These are phyloP conservation scores for Diabrotica balteata DNA, from an alignment of 2,888 invertebrate genomes.

Conservation along the genomic window DNA sequence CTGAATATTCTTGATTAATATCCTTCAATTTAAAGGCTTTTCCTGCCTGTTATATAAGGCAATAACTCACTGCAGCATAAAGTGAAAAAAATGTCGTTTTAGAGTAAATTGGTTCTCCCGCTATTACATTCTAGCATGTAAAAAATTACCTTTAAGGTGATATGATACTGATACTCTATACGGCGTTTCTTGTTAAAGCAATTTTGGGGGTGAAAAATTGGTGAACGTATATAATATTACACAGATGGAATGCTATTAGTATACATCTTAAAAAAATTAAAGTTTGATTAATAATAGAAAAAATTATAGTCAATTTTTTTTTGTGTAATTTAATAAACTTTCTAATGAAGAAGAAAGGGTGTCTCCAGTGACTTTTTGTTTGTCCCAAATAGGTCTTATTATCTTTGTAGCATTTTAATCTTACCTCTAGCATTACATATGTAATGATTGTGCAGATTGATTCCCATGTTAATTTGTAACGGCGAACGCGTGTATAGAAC, in stretches of 20 bases:
- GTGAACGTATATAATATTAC: background rate
- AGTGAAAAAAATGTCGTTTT: slow-evolving; percentile 12
- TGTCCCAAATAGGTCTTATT: too few species aligned
- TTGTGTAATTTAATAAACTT: too few species aligned
- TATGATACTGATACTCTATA: slow-evolving; percentile 5
- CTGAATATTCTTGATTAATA: slow-evolving; percentile 10
- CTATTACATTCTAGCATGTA: slow-evolving; percentile 3
- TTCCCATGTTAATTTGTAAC: too few species aligned
- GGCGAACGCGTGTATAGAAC: too few species aligned
- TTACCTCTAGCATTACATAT: too few species aligned
- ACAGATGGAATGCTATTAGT: background rate
- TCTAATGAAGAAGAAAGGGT: too few species aligned
- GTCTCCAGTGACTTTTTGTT: too few species aligned
- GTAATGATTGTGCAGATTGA: too few species aligned
- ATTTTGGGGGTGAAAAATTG: background rate
- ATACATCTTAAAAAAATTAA: background rate
- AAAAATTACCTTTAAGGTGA: slow-evolving; percentile 9
- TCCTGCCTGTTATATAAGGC: slow-evolving; percentile 1
- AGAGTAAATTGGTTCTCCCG: slow-evolving; percentile 8
- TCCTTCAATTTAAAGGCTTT: slow-evolving; percentile 7
- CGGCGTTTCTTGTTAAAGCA: background rate
- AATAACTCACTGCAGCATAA: slow-evolving; percentile 9
- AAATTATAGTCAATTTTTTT: too few species aligned
- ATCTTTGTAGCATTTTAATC: too few species aligned
- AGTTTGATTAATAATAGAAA: too few species aligned